Evolutionary conservation across 1,140 invertebrate species (phyloP).

Genomic region (Euura lappo): DNA sequence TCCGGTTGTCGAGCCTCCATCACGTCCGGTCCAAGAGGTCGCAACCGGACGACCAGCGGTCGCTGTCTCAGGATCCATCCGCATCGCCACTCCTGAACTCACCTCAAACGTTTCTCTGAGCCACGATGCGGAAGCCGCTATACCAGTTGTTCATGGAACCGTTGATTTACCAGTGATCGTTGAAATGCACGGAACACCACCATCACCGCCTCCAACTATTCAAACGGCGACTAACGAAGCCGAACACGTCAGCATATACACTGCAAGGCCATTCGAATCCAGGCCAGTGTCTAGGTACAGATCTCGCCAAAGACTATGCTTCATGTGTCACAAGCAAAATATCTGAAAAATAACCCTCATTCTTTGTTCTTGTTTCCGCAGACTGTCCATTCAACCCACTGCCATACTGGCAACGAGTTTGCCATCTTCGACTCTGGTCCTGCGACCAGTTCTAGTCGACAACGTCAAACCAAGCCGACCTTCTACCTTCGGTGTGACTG

Average conservation of each 20-base stretch:
- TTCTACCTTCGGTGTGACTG: constrained; percentile 20
- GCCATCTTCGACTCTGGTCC: constrained; percentile 43
- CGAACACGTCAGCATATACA: constrained; percentile 53
- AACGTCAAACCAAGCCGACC: constrained; percentile 36
- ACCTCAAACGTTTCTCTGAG: constrained; percentile 55
- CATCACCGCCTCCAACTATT: constrained; percentile 34
- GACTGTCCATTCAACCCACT: constrained; percentile 45
- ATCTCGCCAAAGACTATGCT: neutral
- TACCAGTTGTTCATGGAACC: constrained; percentile 57
- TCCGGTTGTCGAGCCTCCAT: constrained; percentile 36
- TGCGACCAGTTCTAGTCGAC: constrained; percentile 34
- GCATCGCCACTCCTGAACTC: constrained; percentile 56
- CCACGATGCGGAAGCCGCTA: constrained; percentile 55
- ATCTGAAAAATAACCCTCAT: too few species aligned
- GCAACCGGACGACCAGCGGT: constrained; percentile 47
- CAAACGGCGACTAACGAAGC: constrained; percentile 38
- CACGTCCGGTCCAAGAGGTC: constrained; percentile 39
- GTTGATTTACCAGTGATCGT: constrained; percentile 54
- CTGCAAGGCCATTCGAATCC: constrained; percentile 52
- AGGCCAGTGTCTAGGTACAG: constrained; percentile 47
- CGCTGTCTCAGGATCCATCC: constrained; percentile 54
- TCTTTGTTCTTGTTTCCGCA: constrained; percentile 22
- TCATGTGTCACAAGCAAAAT: neutral
- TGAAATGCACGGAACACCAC: constrained; percentile 31
- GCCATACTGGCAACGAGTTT: constrained; percentile 41